These are phyloP conservation scores for Euthynnus affinis DNA, from an alignment of 2,797 vertebrate species.

Conservation along the genomic window DNA sequence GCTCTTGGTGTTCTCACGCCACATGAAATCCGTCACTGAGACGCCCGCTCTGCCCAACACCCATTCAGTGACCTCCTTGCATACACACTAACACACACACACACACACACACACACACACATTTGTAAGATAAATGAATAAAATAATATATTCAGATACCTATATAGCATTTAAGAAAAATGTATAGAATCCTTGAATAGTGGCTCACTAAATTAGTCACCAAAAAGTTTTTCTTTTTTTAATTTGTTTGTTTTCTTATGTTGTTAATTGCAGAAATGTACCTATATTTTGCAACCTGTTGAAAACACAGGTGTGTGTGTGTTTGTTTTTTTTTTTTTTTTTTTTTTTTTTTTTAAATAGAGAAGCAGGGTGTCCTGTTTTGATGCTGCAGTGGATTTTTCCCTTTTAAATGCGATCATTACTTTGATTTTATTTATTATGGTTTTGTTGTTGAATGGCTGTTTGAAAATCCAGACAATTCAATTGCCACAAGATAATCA, in stretches of 20 bases:
- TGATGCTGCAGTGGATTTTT: conserved; percentile 79
- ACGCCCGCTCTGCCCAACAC: conserved; percentile 53
- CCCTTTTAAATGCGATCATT: conserved; percentile 62
- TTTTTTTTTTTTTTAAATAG: conserved; percentile 45
- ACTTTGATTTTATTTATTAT: conserved; percentile 75
- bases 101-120: conserved; percentile 14
- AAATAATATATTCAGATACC: conserved; percentile 89
- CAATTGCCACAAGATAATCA: conserved; percentile 83
- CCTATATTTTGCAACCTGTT: conserved; percentile 69
- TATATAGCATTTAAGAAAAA: conserved; percentile 85
- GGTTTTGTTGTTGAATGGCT: conserved; percentile 71
- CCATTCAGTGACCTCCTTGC: conserved; percentile 63
- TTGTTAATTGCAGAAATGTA: conserved; percentile 65
- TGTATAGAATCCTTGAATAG: conserved; percentile 87
- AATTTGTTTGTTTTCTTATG: conserved; percentile 66
- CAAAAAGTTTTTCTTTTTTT: conserved; percentile 68
- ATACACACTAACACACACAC: conserved; percentile 32
- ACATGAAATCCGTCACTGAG: conserved; percentile 44
- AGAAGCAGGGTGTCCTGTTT: conserved; percentile 74
- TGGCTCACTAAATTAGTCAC: conserved; percentile 86
- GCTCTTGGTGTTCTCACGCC: conserved; percentile 52
- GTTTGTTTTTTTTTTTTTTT: conserved; percentile 35
- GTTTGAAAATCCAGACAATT: conserved; percentile 76
- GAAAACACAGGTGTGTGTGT: conserved; percentile 25
- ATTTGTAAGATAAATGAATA: conserved; percentile 83